Evolutionary conservation across 2,797 vertebrate genomes (phyloP), one percentile per base, ranked within the genome.

Genomic region (Centroberyx gerrardi): DNA sequence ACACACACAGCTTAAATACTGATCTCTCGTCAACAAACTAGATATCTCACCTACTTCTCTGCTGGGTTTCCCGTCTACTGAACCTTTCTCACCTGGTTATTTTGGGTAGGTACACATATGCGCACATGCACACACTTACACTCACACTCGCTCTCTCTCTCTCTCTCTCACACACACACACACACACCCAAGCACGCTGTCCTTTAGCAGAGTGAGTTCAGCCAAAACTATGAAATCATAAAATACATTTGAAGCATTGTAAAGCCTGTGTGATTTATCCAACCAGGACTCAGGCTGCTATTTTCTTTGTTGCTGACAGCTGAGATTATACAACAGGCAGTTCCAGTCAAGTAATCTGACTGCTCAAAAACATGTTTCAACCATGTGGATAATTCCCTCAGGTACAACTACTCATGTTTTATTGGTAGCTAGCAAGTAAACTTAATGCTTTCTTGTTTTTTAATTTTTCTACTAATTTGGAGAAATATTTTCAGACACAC

Each of bases 1-100:
- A 73, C 65, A 68, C 56, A 62, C 68, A 49, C 62, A 2, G 54
- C 48, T 58, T 40, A 51, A 4, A 49, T 66, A 62, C 44, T 68
- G 51, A 78, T 62, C 56, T 75, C 67, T 82, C 79, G 72, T 68
- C 44, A 76, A 74, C 70, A 82, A 80, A 65, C 76, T 18, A 78
- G 60, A 83, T 44, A 51, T 74, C 78, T 74, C 74, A 76, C 74
- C 72, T 70, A 62, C 17, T 33, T 72, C 62, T 70, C 80, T 36
- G 54, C 68, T 70, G 55, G 3, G 44, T 40, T 56, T 55, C 62
- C 52, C 68, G 46, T 29, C 18, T 44, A 28, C 22, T 17, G 49
- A 46, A 13, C 27, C 38, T 53, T 72, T 74, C 56, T 8, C 69
- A 83, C 55, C 36, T 42, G 38, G 40, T 68, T 73, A 75, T 77